Evolutionary conservation across 2,797 vertebrate species (phyloP).

Genomic region (Pseudochirops corinnae): DNA sequence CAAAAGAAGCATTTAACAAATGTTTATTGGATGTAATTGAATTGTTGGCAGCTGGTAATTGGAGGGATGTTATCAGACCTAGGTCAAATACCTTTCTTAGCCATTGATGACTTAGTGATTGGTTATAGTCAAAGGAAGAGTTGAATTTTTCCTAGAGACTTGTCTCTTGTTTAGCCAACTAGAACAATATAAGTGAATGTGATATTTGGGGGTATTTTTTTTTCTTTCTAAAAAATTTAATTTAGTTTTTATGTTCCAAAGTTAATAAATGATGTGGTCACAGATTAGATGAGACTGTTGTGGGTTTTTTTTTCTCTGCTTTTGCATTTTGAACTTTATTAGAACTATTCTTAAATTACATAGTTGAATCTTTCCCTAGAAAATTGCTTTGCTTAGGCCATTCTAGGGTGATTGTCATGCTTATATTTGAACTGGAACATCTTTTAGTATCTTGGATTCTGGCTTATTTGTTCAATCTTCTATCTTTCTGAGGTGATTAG

Average conservation of each 20-base stretch:
- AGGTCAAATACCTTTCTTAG: background rate
- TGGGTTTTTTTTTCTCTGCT: background rate
- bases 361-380: background rate
- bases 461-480: background rate
- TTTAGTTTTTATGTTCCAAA: background rate
- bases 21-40: background rate
- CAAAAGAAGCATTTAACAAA: background rate
- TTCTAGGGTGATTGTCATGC: background rate
- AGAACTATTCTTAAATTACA: background rate
- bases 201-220: background rate
- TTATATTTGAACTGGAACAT: background rate
- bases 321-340: background rate
- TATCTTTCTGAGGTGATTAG: background rate
- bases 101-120: background rate
- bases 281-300: background rate
- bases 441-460: background rate
- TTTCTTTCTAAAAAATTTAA: background rate
- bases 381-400: background rate
- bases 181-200: background rate
- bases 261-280: background rate
- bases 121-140: background rate
- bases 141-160: background rate
- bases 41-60: background rate
- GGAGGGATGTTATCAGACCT: background rate
- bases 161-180: background rate